These are phyloP conservation scores for Exaiptasia diaphana DNA, from an alignment of 64 coral and sea anemone species.

Conservation along the genomic window DNA sequence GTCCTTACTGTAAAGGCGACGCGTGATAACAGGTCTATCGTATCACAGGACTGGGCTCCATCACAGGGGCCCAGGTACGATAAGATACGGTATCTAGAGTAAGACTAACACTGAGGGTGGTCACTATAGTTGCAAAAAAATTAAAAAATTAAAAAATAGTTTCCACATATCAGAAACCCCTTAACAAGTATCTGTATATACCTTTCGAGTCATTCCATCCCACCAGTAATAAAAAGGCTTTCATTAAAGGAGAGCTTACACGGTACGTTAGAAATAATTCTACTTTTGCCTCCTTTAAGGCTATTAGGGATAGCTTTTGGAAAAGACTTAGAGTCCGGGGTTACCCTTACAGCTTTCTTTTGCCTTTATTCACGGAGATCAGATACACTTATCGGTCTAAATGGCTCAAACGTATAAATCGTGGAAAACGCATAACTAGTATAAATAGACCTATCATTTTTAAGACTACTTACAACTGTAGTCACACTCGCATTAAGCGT, in stretches of 20 bases:
- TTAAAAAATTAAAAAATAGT: no score
- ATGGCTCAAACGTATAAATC: conserved; percentile 19
- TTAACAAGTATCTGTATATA: conserved; percentile 27
- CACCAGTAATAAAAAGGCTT: conserved; percentile 23
- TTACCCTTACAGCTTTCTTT: conserved; percentile 28
- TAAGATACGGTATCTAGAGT: no score
- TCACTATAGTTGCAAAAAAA: no score
- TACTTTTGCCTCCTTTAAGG: background rate
- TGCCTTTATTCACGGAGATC: conserved; percentile 37
- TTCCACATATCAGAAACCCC: conserved; percentile 25
- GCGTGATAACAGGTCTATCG: no score
- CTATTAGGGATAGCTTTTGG: conserved; percentile 33
- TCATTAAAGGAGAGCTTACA: conserved; percentile 29
- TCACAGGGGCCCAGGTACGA: no score
- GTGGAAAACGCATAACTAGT: background rate
- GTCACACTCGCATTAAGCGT: conserved; percentile 13
- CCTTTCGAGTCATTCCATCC: conserved; percentile 33
- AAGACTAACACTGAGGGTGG: no score
- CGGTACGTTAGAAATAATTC: conserved; percentile 31
- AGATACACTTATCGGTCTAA: conserved; percentile 28
- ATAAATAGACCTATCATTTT: conserved; percentile 1
- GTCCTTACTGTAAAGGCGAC: no score
- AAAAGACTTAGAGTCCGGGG: conserved; percentile 27
- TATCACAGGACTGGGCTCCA: no score
- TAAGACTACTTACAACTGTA: conserved; percentile 46